Evolutionary conservation across 2,797 vertebrate species (phyloP).

Genomic region (Poeciliopsis turneri): DNA sequence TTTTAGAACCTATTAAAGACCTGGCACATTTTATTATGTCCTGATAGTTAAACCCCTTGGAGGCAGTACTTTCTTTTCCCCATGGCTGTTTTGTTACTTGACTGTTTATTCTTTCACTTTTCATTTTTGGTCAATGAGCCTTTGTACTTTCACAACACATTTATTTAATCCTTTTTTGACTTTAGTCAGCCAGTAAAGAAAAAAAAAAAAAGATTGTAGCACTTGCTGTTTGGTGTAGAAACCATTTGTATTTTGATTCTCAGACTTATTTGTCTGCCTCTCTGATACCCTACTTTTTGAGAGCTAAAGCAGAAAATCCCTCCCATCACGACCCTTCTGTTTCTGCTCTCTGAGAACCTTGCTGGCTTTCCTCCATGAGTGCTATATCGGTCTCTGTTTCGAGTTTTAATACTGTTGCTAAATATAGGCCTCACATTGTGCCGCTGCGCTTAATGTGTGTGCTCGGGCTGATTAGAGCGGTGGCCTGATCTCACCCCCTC

Average conservation of each 20-base stretch:
- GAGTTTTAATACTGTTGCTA: slow-evolving; percentile 69
- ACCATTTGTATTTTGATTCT: slow-evolving; percentile 8
- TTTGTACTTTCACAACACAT: neutral
- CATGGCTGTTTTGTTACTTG: neutral
- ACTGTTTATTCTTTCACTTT: slow-evolving; percentile 17
- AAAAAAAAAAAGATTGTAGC: slow-evolving; percentile 23
- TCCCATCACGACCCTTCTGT: slow-evolving; percentile 49
- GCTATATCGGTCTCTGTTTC: slow-evolving; percentile 49
- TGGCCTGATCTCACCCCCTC: slow-evolving; percentile 72
- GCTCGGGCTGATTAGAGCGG: slow-evolving; percentile 66
- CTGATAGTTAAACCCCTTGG: neutral
- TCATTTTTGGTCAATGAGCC: slow-evolving; percentile 3
- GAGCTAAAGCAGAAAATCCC: slow-evolving; percentile 54
- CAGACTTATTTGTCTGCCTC: neutral
- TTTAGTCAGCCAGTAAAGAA: slow-evolving; percentile 20
- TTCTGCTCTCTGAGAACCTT: slow-evolving; percentile 53
- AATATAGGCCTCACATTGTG: slow-evolving; percentile 74
- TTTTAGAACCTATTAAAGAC: neutral
- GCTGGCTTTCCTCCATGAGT: slow-evolving; percentile 60
- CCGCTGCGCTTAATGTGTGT: slow-evolving; percentile 66
- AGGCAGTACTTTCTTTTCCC: slow-evolving; percentile 6
- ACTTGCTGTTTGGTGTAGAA: slow-evolving; percentile 34
- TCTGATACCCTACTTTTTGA: slow-evolving; percentile 21
- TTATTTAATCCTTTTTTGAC: slow-evolving; percentile 16
- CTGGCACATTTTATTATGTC: neutral